Conservation (phyloP, 2,888 invertebrate species). For the Diadromus collaris region DNA sequence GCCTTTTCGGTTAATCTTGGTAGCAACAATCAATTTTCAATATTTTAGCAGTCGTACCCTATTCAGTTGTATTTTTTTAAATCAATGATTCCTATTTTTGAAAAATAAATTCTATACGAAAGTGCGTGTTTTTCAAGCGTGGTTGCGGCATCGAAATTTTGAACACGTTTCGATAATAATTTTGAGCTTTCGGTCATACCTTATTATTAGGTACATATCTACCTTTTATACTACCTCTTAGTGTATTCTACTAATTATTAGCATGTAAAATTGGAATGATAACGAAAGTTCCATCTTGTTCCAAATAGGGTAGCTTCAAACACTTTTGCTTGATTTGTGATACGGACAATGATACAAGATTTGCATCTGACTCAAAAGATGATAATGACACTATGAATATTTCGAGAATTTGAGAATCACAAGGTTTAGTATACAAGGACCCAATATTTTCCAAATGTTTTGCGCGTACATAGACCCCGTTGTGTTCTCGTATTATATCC, state of each 20-base stretch:
- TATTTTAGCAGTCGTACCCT: constrained; percentile 9
- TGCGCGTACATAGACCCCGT: constrained; percentile 3
- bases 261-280: constrained; percentile 19
- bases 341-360: constrained; percentile 3
- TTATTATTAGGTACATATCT: constrained; percentile 20
- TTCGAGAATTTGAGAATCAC: constrained; percentile 22
- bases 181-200: constrained; percentile 7
- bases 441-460: constrained; percentile 23
- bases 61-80: constrained; percentile 2
- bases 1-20: constrained; percentile 11
- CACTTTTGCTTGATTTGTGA: constrained; percentile 32
- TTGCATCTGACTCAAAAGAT: background rate
- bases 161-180: too few relatives aligned
- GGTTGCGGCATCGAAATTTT: background rate
- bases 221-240: constrained; percentile 17
- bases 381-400: constrained; percentile 14
- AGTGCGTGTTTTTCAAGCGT: background rate
- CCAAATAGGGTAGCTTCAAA: constrained; percentile 18
- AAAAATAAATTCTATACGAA: background rate
- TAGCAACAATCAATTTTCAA: constrained; percentile 18
- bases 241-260: constrained; percentile 11
- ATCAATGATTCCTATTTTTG: background rate
- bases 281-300: constrained; percentile 16
- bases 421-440: constrained; percentile 19
- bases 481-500: constrained; percentile 16